Base-by-base conservation (phyloP, 2,888 invertebrate species). In the Hyppa rectilinea region DNA sequence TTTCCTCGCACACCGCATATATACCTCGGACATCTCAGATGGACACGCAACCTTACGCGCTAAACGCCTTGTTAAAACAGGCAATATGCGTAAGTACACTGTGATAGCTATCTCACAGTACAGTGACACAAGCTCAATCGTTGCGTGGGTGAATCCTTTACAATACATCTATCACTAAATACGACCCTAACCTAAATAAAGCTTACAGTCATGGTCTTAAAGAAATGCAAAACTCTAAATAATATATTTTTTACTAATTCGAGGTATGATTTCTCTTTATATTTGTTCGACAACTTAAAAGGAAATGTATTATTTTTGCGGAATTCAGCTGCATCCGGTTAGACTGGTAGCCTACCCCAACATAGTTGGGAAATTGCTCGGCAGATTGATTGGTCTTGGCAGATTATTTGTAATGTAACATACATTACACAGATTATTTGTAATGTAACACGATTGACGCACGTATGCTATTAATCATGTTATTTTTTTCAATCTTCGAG, bases 121-220 rank as follows among this genome's bases (percentile, higher is more conserved):
- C 29, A 59, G 47, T 31, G 60, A 40, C 23, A 52, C 56, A 58
- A 59, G 58, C 62, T 59, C 56, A 53, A 62, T 59, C 65, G 45
- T 80, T 80, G 76, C 31, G 47, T 47, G 53, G 29, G 53, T 56
- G 49, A 61, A n/a, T 53, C 38, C 12, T 65, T 60, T 80, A 80
- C 55, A 69, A 66, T 83, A 81, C 55, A 68, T 45, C 45, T 75
- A 75, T 52, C 20, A 50, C 80, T 80, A 77, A 84, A 74, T 82
- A 83, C 85, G 79, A 71, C 72, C 72, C 85, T 88, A 89, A 82
- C 71, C 89, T 92, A 91, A 86, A 87, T 92, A 92, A 92, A 92
- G 92, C 92, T 92, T 90, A 87, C 78, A 85, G 90, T 90, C 91
- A 89, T 91, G 91, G 89, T 89, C 86, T 81, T 76, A 87, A 84